Evolutionary conservation across 2,113 vertebrate species (phyloP).

Genomic region (Mus pahari): DNA sequence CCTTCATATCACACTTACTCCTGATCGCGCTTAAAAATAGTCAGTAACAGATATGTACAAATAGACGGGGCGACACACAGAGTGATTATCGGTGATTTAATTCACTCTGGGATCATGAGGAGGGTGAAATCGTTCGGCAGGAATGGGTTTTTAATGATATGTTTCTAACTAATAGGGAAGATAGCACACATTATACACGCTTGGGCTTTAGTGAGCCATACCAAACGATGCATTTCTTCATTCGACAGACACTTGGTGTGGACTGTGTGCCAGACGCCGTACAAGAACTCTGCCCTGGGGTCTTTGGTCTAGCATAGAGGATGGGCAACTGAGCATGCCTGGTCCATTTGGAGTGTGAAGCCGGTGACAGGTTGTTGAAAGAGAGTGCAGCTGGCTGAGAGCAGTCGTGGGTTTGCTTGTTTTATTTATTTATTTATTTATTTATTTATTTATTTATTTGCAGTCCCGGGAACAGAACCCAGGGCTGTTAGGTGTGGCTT

Average conservation of each 20-base stretch:
- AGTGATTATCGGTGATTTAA: constrained; percentile 66
- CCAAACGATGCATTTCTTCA: background rate
- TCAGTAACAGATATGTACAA: constrained; percentile 60
- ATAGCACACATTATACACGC: background rate
- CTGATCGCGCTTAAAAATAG: constrained; percentile 60
- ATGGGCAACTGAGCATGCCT: background rate
- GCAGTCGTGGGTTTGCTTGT: background rate
- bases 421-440: too few species aligned
- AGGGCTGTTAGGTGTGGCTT: background rate
- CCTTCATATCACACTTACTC: constrained; percentile 57
- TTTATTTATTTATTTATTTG: too few species aligned
- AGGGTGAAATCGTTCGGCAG: constrained; percentile 50
- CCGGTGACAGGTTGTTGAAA: background rate
- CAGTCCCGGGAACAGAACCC: too few species aligned
- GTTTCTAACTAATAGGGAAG: constrained; percentile 54
- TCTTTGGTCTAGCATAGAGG: background rate
- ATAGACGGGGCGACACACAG: constrained; percentile 45
- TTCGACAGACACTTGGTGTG: background rate
- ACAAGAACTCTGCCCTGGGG: background rate
- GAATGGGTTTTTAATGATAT: constrained; percentile 48
- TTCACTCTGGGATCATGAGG: constrained; percentile 66
- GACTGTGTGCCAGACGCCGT: background rate
- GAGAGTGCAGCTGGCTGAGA: background rate
- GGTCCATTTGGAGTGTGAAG: background rate
- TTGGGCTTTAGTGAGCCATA: background rate